These are phyloP conservation scores for Zaprionus tsacasi DNA, from an alignment of 1,140 invertebrate genomes.

Conservation along the genomic window DNA sequence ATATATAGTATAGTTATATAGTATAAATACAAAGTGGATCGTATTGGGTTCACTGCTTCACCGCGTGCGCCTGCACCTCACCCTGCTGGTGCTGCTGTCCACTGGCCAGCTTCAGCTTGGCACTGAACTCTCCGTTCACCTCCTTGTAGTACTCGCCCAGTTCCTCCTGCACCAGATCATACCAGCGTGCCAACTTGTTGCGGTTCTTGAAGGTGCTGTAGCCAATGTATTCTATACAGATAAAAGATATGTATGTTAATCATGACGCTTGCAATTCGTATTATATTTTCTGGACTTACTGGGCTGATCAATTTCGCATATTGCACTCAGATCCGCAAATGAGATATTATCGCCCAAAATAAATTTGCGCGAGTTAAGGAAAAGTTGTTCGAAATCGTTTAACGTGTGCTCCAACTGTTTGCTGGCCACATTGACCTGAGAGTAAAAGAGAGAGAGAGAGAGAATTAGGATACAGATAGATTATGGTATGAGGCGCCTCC, in stretches of 20 bases:
- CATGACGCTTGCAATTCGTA: background rate
- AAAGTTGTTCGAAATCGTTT: slow-evolving; percentile 87
- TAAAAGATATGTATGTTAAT: slow-evolving; percentile 12
- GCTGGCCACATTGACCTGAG: slow-evolving; percentile 83
- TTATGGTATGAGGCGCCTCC: too few species aligned
- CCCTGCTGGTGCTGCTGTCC: slow-evolving; percentile 49
- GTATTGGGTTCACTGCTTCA: slow-evolving; percentile 30
- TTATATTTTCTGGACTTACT: slow-evolving; percentile 80
- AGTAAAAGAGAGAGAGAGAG: background rate
- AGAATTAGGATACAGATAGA: too few species aligned
- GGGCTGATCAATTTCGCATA: slow-evolving; percentile 93
- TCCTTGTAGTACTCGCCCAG: slow-evolving; percentile 84
- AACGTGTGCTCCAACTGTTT: slow-evolving; percentile 86
- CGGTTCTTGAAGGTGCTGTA: slow-evolving; percentile 86
- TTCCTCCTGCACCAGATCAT: slow-evolving; percentile 86
- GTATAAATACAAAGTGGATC: slow-evolving; percentile 11
- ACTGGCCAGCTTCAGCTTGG: slow-evolving; percentile 63
- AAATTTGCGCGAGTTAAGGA: slow-evolving; percentile 87
- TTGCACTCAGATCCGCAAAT: slow-evolving; percentile 91
- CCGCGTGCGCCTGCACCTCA: slow-evolving; percentile 61
- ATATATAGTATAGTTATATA: slow-evolving; percentile 7
- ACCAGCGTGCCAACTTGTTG: slow-evolving; percentile 87
- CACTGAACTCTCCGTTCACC: slow-evolving; percentile 68
- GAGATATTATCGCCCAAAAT: slow-evolving; percentile 89
- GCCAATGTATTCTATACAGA: slow-evolving; percentile 85